A percentile compares a stretch with the other conserved stretches of the same genome.
These are phyloP conservation scores for Ceramica pisi DNA, from an alignment of 2,888 invertebrate species.

Conservation along the genomic window DNA sequence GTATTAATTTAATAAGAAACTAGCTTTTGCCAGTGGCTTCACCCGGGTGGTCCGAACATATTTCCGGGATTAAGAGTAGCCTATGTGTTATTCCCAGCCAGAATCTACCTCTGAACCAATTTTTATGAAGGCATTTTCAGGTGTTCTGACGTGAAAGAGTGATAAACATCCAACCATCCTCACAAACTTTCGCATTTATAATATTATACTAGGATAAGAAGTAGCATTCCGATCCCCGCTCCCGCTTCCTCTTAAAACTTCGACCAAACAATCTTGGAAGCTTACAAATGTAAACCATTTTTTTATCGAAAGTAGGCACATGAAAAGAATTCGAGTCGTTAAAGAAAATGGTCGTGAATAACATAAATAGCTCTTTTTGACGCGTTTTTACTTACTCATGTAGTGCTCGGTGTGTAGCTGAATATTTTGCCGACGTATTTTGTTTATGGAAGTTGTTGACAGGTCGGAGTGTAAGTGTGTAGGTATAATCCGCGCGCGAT, in stretches of 20 bases:
- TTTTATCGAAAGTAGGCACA: conserved; percentile 70
- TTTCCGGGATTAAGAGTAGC: no score
- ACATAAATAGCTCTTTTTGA: conserved; percentile 65
- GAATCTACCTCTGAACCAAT: no score
- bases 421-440: conserved; percentile 27
- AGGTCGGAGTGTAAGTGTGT: neutral
- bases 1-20: no score
- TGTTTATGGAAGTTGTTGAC: conserved; percentile 30
- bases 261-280: conserved; percentile 47
- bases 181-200: no score
- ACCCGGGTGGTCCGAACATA: no score
- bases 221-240: neutral
- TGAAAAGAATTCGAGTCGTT: conserved; percentile 65
- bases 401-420: conserved; percentile 27
- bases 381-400: conserved; percentile 54
- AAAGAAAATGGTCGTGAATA: conserved; percentile 66
- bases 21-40: no score
- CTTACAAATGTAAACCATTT: conserved; percentile 72
- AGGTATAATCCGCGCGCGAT: no score
- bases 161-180: no score
- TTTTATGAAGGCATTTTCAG: no score
- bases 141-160: no score
- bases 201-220: no score
- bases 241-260: conserved; percentile 39
- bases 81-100: no score